Conservation (phyloP, 2,797 vertebrate species). For the Eleutherodactylus coqui region DNA sequence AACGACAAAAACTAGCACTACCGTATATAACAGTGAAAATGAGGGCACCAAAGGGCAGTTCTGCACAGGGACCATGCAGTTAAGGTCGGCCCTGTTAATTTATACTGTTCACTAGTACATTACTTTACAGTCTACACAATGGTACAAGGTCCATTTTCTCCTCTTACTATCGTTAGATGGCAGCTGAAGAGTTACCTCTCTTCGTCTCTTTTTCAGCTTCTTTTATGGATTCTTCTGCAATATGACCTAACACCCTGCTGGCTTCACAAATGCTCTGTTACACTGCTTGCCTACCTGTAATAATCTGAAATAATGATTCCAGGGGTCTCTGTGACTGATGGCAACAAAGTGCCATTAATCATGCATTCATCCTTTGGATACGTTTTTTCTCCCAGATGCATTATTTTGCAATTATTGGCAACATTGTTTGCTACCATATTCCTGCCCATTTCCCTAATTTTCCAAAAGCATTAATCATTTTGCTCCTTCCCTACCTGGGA, state of each 20-base stretch:
- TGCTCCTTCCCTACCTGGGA: conserved; percentile 24
- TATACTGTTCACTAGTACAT: not conserved
- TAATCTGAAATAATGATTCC: conserved; percentile 55
- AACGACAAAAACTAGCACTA: too few species aligned
- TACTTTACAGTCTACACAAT: not conserved
- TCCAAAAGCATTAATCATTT: conserved; percentile 53
- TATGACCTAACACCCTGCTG: conserved; percentile 44
- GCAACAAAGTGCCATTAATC: conserved; percentile 51
- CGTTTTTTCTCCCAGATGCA: conserved; percentile 36
- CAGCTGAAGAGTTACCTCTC: not conserved
- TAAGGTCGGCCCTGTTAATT: too few species aligned
- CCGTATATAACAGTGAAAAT: too few species aligned
- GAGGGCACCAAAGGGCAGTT: too few species aligned
- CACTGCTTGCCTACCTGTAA: conserved; percentile 30
- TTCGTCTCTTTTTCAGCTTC: not conserved
- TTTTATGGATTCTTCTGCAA: not conserved
- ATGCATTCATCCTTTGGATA: conserved; percentile 47
- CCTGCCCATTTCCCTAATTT: conserved; percentile 43
- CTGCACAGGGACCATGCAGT: too few species aligned
- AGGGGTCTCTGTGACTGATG: conserved; percentile 29
- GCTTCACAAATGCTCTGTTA: conserved; percentile 44
- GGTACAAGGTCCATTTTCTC: not conserved
- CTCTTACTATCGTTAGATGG: conserved; percentile 18
- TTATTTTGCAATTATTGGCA: conserved; percentile 57
- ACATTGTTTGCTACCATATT: conserved; percentile 25